Evolutionary conservation across 2,797 vertebrate genomes (phyloP).

Genomic region (Betta splendens): DNA sequence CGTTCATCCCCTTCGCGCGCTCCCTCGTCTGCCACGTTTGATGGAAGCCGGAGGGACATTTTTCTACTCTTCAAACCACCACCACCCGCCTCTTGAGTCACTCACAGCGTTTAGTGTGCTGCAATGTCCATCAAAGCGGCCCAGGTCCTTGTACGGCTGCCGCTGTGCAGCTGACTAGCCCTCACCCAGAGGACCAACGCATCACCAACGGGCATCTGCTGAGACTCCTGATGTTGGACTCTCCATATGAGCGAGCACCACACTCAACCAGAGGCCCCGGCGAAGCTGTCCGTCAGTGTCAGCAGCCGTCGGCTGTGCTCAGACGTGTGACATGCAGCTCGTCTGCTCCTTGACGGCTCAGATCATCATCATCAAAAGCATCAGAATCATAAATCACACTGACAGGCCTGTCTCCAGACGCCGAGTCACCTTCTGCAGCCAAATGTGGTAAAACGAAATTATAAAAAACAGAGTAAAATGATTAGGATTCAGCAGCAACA

Average conservation of each 20-base stretch:
- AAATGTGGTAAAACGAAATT: not conserved
- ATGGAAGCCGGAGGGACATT: conserved; percentile 73
- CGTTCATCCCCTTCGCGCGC: conserved; percentile 1
- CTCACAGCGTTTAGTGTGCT: conserved; percentile 52
- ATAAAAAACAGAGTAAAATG: too few relatives aligned
- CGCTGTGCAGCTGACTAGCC: conserved; percentile 8
- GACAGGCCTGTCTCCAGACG: conserved; percentile 23
- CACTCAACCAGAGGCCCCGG: conserved; percentile 1
- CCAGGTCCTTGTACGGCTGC: conserved; percentile 54
- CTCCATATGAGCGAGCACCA: not conserved
- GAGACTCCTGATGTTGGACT: too few relatives aligned
- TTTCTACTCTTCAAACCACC: conserved; percentile 46
- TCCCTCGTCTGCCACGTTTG: conserved; percentile 58
- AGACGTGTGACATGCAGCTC: conserved; percentile 45
- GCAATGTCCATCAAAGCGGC: conserved; percentile 57
- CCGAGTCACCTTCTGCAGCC: conserved; percentile 18
- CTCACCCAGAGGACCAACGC: not conserved
- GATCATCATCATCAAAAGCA: conserved; percentile 47
- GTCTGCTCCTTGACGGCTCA: conserved; percentile 50
- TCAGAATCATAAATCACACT: conserved; percentile 53
- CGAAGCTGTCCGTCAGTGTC: conserved; percentile 27
- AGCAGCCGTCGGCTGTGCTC: conserved; percentile 17
- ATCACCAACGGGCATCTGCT: conserved; percentile 1
- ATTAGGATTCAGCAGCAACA: too few relatives aligned
- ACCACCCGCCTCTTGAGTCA: conserved; percentile 52